Base-by-base conservation (phyloP, 2,113 vertebrate genomes). In the Semicossyphus pulcher region DNA sequence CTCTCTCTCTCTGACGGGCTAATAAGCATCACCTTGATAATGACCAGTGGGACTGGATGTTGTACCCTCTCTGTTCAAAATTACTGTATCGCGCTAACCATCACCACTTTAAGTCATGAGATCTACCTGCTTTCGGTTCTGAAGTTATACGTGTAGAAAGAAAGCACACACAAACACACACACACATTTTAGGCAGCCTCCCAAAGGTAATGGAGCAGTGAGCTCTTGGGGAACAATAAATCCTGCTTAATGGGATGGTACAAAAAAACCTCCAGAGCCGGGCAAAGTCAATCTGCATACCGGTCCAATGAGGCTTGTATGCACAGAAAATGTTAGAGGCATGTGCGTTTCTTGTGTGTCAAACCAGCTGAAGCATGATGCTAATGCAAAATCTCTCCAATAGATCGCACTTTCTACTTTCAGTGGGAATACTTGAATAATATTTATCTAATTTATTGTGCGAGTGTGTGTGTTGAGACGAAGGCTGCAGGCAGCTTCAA, bases 241-340 rank as follows among this genome's bases (percentile, higher is more conserved):
- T 93, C 89, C 83, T 84, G 84, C 71, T 84, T 90, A 93, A 93
- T 91, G 92, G 89, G 72, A 93, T 78, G 78, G 78, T 86, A 86
- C 83, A 83, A 83, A 84, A 83, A 89, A 83, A 82, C 76, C 56
- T 78, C 79, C 73, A 78, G 86, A 72, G 80, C 66, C n/a, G 16
- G 69, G 77, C 81, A 86, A 83, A 84, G 87, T 89, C 73, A 84
- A 84, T 90, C 82, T 87, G 85, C 75, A 88, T 82, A 72, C 65
- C 69, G 52, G 23, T 64, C 69, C 80, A 79, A 58, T 77, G 69
- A 86, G 65, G 63, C 73, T 69, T 66, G 70, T 54, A 86, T 83
- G 66, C 59, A 78, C 48, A 63, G 70, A 80, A 76, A 72, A 47
- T 49, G 51, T 68, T 45, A 63, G 12, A 32, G 56, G 81, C 14